Conservation (phyloP, 2,113 vertebrate species). For the Aramus guarauna region DNA sequence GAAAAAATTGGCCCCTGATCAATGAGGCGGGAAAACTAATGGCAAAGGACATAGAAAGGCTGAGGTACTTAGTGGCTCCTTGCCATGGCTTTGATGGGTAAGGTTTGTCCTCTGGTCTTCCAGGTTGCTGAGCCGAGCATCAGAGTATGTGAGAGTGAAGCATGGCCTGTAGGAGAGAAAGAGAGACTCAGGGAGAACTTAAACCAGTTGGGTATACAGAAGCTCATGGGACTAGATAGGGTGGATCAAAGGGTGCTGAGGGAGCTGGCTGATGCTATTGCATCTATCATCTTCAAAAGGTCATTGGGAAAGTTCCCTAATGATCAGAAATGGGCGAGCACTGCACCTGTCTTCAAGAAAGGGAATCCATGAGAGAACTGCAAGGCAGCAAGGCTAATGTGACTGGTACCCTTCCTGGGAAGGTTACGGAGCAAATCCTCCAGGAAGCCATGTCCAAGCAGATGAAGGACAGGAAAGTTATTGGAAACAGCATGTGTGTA, state of each 20-base stretch:
- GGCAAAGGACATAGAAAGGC: background rate
- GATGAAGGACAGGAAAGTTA: background rate
- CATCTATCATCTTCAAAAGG: background rate
- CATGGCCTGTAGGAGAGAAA: background rate
- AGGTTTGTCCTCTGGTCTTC: background rate
- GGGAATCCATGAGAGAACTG: background rate
- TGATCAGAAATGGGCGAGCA: background rate
- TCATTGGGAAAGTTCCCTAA: background rate
- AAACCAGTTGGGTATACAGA: background rate
- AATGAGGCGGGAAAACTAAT: background rate
- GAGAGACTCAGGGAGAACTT: background rate
- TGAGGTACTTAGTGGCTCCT: background rate
- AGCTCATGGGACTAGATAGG: background rate
- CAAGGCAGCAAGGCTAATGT: background rate
- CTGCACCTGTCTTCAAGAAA: background rate
- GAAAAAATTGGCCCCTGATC: fast-evolving
- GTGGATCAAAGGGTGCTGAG: background rate
- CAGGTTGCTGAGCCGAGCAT: background rate
- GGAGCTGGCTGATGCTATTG: background rate
- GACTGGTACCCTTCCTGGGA: background rate
- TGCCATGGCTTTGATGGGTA: background rate
- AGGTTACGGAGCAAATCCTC: background rate
- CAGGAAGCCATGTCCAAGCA: background rate
- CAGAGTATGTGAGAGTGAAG: background rate
- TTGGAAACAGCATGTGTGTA: background rate